Evolutionary conservation across 92 coral and sea anemone genomes (phyloP).

Genomic region (Montipora capitata): DNA sequence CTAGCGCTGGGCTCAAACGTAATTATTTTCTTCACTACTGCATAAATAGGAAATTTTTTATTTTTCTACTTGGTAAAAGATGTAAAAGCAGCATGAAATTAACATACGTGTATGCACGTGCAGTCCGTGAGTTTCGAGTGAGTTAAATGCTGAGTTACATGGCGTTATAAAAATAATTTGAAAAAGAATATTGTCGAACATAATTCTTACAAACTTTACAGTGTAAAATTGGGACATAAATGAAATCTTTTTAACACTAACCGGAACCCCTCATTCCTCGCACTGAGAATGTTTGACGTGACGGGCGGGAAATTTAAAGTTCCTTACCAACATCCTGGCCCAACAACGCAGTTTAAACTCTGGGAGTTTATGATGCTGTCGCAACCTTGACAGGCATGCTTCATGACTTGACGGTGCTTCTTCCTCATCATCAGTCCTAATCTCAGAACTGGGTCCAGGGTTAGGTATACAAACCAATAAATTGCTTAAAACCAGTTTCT

Average conservation of each 20-base stretch:
- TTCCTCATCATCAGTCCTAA: no score
- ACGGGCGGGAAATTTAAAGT: no score
- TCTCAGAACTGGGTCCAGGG: no score
- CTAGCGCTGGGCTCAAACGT: slow-evolving; percentile 8
- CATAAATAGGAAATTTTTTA: not conserved
- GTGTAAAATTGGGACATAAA: slow-evolving; percentile 1
- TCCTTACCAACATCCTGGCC: no score
- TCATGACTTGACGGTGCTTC: no score
- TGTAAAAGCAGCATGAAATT: slow-evolving; percentile 16
- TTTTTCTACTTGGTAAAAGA: slow-evolving; percentile 29
- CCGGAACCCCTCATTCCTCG: not conserved
- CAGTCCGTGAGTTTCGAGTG: slow-evolving; percentile 19
- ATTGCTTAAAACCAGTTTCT: no score
- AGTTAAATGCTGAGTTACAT: slow-evolving; percentile 13
- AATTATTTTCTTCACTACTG: not conserved
- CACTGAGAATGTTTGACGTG: no score
- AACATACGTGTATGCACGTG: slow-evolving; percentile 27
- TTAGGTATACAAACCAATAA: no score
- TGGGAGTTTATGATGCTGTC: no score
- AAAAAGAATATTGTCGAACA: not conserved
- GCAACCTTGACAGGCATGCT: no score
- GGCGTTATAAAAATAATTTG: not conserved
- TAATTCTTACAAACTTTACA: not conserved
- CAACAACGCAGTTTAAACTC: no score
- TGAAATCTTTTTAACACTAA: not conserved